Evolutionary conservation across 2,888 invertebrate genomes (phyloP), one percentile per base, ranked within the genome.

Genomic region (Platerodrilus igneus): DNA sequence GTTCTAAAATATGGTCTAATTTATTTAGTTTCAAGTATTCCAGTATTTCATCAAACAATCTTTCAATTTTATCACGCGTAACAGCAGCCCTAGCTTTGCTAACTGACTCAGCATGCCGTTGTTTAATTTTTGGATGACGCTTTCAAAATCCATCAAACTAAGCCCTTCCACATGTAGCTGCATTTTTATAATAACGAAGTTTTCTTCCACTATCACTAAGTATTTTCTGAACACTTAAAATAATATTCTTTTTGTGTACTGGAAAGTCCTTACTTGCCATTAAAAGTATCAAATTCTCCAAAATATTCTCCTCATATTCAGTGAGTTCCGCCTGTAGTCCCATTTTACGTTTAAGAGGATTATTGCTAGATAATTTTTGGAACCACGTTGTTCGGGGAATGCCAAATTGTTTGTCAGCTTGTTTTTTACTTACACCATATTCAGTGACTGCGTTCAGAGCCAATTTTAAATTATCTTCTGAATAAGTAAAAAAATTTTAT

Each of bases 41-140:
- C 17, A 8, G 5, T 4, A 38, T 20, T n/a, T 32, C 38, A 22
- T 26, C 26, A 30, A 38, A 33, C 38, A 25, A 38, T 3, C 18
- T 20, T 9, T 33, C 10, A 25, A 45, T 47, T 14, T 38, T 26
- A 34, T 41, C 31, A 23, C 34, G 15, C 2, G 41, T 45, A 9
- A 47, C 41, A 13, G 41, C 48, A 28, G 39, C 45, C n/a, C 45
- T 23, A 22, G 42, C 34, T 10, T 48, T 48, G 17, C 37, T 40
- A 3, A 48, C 16, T 15, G 36, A 20, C 33, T 45, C 37, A 9
- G 41, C 41, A 34, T 43, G n/a, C n/a, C 15, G 27, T 31, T 45
- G 8, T 21, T 37, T 37, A n/a, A 37, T 14, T n/a, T 21, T 23
- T 3, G 32, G 31, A 23, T 40, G 36, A 5, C 27, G 13, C 31